Conservation (phyloP, 2,113 vertebrate genomes). For the Sylvietta virens region DNA sequence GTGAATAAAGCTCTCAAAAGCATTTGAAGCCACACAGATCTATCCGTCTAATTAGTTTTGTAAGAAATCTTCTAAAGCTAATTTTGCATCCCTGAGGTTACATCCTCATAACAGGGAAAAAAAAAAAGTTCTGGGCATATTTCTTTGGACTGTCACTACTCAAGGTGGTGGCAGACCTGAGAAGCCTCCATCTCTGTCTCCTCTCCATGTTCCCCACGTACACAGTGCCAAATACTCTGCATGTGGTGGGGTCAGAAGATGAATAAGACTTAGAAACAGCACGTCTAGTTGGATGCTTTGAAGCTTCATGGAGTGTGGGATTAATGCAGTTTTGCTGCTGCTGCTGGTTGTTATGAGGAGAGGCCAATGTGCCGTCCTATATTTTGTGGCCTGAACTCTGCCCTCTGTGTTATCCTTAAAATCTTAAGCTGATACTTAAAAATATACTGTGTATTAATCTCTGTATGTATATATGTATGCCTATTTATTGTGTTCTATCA, state of each 20-base stretch:
- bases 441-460: not conserved
- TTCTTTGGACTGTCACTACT: not conserved
- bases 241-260: rapidly evolving
- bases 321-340: not conserved
- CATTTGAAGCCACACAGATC: not conserved
- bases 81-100: not conserved
- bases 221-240: not conserved
- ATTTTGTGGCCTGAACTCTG: not conserved
- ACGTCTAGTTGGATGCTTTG: not conserved
- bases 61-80: not conserved
- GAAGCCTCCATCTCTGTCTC: not conserved
- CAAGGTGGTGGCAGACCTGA: not conserved
- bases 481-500: not conserved
- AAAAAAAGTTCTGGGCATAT: not conserved
- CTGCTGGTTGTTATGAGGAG: not conserved
- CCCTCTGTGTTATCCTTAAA: not conserved
- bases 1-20: conserved; percentile 5
- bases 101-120: not conserved
- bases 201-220: rapidly evolving
- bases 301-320: not conserved
- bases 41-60: not conserved
- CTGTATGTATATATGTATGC: not conserved
- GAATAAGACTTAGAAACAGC: not conserved
- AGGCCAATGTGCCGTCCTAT: not conserved
- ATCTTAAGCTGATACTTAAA: not conserved